These are phyloP conservation scores for Drosophila kanapiae DNA, from an alignment of 1,140 invertebrate species.

Conservation along the genomic window DNA sequence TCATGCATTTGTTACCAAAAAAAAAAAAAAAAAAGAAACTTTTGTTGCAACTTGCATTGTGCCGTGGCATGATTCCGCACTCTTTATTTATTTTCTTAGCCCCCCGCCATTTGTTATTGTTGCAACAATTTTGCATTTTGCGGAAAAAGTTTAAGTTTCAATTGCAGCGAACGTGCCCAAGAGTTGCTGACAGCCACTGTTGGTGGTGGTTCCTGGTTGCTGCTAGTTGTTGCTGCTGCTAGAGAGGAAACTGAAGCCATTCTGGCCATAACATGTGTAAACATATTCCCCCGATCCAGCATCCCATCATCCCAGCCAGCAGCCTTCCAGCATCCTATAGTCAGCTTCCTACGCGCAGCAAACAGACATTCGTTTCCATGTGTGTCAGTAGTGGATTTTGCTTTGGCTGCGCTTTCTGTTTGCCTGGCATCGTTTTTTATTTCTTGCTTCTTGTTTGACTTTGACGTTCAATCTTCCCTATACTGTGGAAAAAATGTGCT, in stretches of 20 bases:
- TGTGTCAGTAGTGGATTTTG: conserved; percentile 72
- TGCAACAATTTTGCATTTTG: conserved; percentile 71
- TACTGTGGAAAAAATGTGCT: conserved; percentile 9
- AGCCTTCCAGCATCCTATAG: conserved; percentile 2
- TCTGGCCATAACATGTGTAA: conserved; percentile 77
- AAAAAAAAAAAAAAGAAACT: conserved; percentile 69
- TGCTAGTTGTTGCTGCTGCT: background rate
- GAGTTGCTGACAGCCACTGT: conserved; percentile 71
- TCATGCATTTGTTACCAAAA: conserved; percentile 31
- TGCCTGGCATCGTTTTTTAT: conserved; percentile 45
- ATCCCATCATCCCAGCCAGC: background rate
- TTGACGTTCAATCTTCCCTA: conserved; percentile 42
- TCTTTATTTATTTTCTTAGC: conserved; percentile 66
- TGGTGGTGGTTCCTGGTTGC: no score
- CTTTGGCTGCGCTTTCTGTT: conserved; percentile 57
- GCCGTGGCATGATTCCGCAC: conserved; percentile 32
- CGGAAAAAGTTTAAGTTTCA: conserved; percentile 72
- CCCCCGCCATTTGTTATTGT: conserved; percentile 65
- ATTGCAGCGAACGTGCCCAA: conserved; percentile 72
- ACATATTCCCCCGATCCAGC: conserved; percentile 38
- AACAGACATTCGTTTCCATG: conserved; percentile 49
- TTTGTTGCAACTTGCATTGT: conserved; percentile 78
- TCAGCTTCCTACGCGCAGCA: conserved; percentile 5
- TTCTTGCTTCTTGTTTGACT: conserved; percentile 28
- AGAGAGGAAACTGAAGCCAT: conserved; percentile 51